Conservation (phyloP, 1,140 invertebrate genomes). For the Ostrea edulis region DNA sequence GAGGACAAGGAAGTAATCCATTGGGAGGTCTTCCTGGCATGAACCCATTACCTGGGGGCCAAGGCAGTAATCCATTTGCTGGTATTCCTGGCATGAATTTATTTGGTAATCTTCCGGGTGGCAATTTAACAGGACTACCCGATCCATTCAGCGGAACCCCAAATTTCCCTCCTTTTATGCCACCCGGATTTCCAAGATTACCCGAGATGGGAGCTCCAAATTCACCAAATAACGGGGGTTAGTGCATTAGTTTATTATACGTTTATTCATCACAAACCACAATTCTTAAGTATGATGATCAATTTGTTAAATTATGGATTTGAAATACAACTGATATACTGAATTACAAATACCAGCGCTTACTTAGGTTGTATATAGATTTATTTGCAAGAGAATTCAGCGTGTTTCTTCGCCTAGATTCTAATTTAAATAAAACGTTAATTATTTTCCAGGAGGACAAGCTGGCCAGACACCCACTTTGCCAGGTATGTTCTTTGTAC, state of each 20-base stretch:
- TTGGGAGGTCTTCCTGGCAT: background rate
- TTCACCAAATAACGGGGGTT: background rate
- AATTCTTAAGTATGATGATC: too few relatives aligned
- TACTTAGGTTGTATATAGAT: too few relatives aligned
- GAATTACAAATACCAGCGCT: too few relatives aligned
- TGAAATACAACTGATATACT: too few relatives aligned
- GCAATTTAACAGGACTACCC: conserved; percentile 11
- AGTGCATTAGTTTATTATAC: background rate
- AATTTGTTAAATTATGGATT: too few relatives aligned
- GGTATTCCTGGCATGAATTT: background rate
- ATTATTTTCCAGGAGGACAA: too few relatives aligned
- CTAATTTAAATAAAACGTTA: too few relatives aligned
- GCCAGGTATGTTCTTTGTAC: too few relatives aligned
- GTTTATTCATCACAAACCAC: too few relatives aligned
- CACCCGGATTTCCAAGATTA: background rate
- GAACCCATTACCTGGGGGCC: background rate
- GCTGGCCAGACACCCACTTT: too few relatives aligned
- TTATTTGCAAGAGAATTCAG: too few relatives aligned
- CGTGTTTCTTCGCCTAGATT: too few relatives aligned
- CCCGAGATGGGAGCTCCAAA: background rate
- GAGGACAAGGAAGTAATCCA: background rate
- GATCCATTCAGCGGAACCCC: background rate
- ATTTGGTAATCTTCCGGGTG: background rate
- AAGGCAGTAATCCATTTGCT: conserved; percentile 2
- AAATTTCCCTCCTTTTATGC: background rate